These are phyloP conservation scores for Cavia aperea DNA, from an alignment of 2,113 vertebrate species.

Conservation along the genomic window DNA sequence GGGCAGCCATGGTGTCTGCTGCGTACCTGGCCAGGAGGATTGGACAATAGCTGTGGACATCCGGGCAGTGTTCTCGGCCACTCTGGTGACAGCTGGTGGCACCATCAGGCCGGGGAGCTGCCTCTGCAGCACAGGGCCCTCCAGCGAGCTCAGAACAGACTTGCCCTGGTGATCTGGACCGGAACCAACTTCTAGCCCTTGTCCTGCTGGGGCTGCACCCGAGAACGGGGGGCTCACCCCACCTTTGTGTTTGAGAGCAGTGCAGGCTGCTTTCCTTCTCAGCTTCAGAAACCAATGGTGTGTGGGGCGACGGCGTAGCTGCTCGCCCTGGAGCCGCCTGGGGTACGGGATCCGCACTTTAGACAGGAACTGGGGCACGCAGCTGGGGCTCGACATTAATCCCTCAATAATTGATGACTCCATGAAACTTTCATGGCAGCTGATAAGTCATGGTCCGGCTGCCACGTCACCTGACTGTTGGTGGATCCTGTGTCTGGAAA, in stretches of 20 bases:
- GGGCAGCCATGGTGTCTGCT: neutral
- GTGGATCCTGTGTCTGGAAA: constrained; percentile 77
- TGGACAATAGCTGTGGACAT: fast-evolving
- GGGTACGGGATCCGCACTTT: constrained; percentile 67
- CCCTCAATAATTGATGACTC: constrained; percentile 83
- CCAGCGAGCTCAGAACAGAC: neutral
- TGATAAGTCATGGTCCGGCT: constrained; percentile 78
- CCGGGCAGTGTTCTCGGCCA: fast-evolving
- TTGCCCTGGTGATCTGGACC: neutral
- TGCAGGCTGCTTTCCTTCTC: neutral
- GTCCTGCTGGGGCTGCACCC: neutral
- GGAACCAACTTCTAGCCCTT: fast-evolving
- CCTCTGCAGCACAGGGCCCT: fast-evolving
- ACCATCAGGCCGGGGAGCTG: fast-evolving
- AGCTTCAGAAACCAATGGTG: constrained; percentile 53
- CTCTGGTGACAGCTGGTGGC: neutral
- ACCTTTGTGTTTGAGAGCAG: neutral
- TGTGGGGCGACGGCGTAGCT: constrained; percentile 45
- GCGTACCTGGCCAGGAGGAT: fast-evolving
- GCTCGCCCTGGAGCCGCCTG: constrained; percentile 38
- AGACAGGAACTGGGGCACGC: constrained; percentile 76
- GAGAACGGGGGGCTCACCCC: neutral
- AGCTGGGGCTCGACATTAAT: constrained; percentile 81
- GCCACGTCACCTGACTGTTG: constrained; percentile 78
- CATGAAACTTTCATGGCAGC: constrained; percentile 84